phyloP scores from a whole-genome alignment of 2,888 invertebrate species.

The Hemaris fuciformis region DNA sequence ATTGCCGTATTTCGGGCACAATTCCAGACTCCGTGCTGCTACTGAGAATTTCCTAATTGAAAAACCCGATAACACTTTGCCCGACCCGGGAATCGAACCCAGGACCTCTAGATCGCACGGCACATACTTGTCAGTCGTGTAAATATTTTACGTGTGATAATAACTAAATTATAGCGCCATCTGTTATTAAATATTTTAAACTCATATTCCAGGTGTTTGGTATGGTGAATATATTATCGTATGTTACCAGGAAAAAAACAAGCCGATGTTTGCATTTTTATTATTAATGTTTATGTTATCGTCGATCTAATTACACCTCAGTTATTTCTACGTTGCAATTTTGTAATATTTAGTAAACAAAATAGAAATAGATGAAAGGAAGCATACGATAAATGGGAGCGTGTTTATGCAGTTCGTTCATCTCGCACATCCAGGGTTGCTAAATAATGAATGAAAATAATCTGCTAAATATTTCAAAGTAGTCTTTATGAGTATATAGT shows the following conservation, averaged over 20 bases:
- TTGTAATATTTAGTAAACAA: constrained; percentile 6
- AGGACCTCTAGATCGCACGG: too few relatives aligned
- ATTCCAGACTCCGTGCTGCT: too few relatives aligned
- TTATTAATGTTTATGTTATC: neutral
- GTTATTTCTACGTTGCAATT: neutral
- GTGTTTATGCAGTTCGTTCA: constrained; percentile 8
- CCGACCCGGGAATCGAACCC: too few relatives aligned
- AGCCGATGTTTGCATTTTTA: neutral
- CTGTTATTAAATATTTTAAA: neutral
- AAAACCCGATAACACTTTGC: too few relatives aligned
- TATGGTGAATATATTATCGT: neutral
- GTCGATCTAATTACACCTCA: neutral
- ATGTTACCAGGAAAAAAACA: neutral
- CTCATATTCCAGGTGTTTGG: neutral
- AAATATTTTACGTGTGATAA: neutral
- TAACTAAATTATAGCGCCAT: neutral
- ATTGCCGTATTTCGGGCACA: too few relatives aligned
- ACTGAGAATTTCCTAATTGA: too few relatives aligned
- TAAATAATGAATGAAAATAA: neutral
- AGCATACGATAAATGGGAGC: constrained; percentile 9
- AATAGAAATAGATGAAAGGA: constrained; percentile 13
- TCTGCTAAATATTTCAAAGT: too few relatives aligned
- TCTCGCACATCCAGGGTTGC: neutral
- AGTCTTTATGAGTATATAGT: too few relatives aligned
- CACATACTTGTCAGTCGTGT: too few relatives aligned